phyloP scores from a whole-genome alignment of 1,140 invertebrate species.

The Heterodera carotae region DNA sequence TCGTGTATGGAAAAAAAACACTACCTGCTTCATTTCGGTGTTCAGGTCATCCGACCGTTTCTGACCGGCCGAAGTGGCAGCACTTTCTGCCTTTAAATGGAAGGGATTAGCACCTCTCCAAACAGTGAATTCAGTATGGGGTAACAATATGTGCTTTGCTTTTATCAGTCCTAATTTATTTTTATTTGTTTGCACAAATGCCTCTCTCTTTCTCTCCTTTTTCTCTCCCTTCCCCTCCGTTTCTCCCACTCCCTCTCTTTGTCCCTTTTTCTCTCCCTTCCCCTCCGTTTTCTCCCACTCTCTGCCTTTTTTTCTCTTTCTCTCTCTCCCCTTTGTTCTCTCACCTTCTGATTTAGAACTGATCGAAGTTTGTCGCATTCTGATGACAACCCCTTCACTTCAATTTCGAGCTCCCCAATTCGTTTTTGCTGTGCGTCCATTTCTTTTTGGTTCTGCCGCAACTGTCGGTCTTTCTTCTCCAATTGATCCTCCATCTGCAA shows the following conservation, averaged over 20 bases:
- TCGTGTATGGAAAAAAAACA: too few relatives aligned
- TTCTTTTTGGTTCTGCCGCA: conserved; percentile 56
- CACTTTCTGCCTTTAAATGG: conserved; percentile 46
- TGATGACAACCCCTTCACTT: conserved; percentile 59
- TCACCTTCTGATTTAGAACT: conserved; percentile 58
- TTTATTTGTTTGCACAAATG: too few relatives aligned
- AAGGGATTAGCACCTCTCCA: too few relatives aligned
- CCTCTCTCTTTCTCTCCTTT: too few relatives aligned
- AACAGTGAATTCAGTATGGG: too few relatives aligned
- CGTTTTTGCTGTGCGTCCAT: conserved; percentile 56
- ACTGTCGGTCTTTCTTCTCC: conserved; percentile 57
- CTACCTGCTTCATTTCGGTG: conserved; percentile 59
- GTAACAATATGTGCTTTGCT: too few relatives aligned
- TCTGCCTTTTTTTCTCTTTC: too few relatives aligned
- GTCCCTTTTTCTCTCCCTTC: too few relatives aligned
- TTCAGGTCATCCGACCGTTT: conserved; percentile 59
- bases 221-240: too few relatives aligned
- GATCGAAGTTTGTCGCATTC: conserved; percentile 66
- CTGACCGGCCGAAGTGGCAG: conserved; percentile 41
- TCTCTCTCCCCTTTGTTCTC: neutral
- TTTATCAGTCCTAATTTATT: too few relatives aligned
- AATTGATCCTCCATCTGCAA: conserved; percentile 54
- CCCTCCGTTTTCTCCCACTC: too few relatives aligned
- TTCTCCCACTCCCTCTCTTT: too few relatives aligned
- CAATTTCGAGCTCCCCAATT: conserved; percentile 55